Conservation (phyloP, 2,888 invertebrate species). For the Coenonympha glycerion region DNA sequence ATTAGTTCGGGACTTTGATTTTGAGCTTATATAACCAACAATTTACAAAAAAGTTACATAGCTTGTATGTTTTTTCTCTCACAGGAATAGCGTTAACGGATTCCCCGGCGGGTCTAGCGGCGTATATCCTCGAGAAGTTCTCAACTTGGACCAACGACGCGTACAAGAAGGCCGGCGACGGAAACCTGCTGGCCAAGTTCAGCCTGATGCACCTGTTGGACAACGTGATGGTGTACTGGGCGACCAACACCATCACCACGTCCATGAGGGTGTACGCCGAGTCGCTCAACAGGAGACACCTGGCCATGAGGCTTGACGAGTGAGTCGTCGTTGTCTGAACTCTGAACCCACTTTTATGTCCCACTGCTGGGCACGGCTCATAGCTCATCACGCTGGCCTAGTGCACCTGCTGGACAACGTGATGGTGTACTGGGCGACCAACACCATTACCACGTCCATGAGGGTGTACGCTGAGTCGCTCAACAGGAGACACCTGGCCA, state of each 20-base stretch:
- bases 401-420: slow-evolving; percentile 69
- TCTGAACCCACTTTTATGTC: too few species aligned
- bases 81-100: slow-evolving; percentile 82
- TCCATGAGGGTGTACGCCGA: slow-evolving; percentile 79
- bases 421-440: slow-evolving; percentile 74
- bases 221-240: slow-evolving; percentile 76
- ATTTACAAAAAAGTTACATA: too few species aligned
- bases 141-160: slow-evolving; percentile 79
- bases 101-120: slow-evolving; percentile 90
- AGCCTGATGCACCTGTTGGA: slow-evolving; percentile 63
- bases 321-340: too few species aligned
- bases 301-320: slow-evolving; percentile 40
- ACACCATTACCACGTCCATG: slow-evolving; percentile 65
- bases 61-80: background rate
- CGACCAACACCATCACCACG: slow-evolving; percentile 62
- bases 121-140: slow-evolving; percentile 94
- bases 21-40: too few species aligned
- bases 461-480: slow-evolving; percentile 78
- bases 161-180: slow-evolving; percentile 73
- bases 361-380: too few species aligned
- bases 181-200: slow-evolving; percentile 75
- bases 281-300: slow-evolving; percentile 44
- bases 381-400: too few species aligned
- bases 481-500: slow-evolving; percentile 37
- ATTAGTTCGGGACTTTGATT: too few species aligned